Percentiles rank a stretch among this genome's conserved stretches.
Evolutionary conservation across 2,888 invertebrate genomes (phyloP).

Genomic region (Cerastis leucographa): DNA sequence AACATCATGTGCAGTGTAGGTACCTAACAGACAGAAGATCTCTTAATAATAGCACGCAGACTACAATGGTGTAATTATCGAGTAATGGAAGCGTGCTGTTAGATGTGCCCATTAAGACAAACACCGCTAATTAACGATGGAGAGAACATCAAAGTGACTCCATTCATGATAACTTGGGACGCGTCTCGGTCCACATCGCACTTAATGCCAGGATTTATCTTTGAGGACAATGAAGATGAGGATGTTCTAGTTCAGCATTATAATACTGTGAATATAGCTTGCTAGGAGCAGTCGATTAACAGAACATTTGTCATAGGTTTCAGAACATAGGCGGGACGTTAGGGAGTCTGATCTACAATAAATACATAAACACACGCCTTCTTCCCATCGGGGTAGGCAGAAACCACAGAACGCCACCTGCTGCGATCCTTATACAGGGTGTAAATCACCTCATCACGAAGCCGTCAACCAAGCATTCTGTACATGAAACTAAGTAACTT

Average conservation of each 20-base stretch:
- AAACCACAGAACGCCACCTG: too few species aligned
- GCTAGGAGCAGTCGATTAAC: neutral
- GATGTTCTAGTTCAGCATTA: constrained; percentile 10
- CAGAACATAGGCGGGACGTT: neutral
- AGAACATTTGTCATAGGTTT: neutral
- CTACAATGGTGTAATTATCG: constrained; percentile 51
- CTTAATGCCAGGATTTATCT: constrained; percentile 44
- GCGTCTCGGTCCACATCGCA: constrained; percentile 22
- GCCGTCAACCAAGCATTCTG: too few species aligned
- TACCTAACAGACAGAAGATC: constrained; percentile 1
- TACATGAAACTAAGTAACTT: too few species aligned
- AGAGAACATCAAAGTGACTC: constrained; percentile 37
- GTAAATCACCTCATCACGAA: too few species aligned
- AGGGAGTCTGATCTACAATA: too few species aligned
- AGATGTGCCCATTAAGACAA: constrained; percentile 49
- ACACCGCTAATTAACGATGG: constrained; percentile 55
- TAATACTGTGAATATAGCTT: constrained; percentile 17
- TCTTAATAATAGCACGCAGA: constrained; percentile 27
- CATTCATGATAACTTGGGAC: constrained; percentile 40
- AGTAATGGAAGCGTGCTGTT: constrained; percentile 40
- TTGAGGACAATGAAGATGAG: constrained; percentile 30
- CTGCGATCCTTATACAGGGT: too few species aligned
- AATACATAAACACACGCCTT: too few species aligned
- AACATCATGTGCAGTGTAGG: neutral
- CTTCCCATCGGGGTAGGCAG: too few species aligned